These are phyloP conservation scores for Illadopsis cleaveri DNA, from an alignment of 2,113 vertebrate genomes.

Conservation along the genomic window DNA sequence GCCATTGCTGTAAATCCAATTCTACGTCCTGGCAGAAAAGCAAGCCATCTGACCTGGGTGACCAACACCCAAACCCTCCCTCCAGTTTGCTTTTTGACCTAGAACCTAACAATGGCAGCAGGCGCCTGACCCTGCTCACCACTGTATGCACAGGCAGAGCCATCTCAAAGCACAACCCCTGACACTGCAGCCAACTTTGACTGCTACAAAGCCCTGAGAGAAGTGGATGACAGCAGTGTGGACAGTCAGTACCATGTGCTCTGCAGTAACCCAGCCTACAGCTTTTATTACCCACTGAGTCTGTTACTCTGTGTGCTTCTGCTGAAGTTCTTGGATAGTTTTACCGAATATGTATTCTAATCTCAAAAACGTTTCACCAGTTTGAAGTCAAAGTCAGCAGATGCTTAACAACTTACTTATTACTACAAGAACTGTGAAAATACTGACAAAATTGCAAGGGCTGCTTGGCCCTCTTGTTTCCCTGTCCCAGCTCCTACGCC, in stretches of 20 bases:
- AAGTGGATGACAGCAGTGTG: rapidly evolving
- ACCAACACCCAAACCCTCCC: neutral
- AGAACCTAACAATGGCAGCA: neutral
- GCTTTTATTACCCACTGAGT: neutral
- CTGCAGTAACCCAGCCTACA: neutral
- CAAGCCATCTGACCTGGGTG: neutral
- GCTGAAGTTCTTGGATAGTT: neutral
- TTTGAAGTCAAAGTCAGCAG: neutral
- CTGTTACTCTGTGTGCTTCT: neutral
- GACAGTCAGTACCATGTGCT: rapidly evolving
- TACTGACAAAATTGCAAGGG: neutral
- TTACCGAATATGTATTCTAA: neutral
- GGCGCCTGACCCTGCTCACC: neutral
- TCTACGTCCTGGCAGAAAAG: neutral
- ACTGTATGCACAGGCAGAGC: neutral
- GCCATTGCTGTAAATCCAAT: neutral
- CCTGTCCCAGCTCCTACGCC: rapidly evolving
- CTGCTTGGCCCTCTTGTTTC: neutral
- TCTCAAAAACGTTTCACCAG: neutral
- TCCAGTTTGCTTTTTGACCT: neutral
- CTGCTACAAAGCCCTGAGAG: neutral
- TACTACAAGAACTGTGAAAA: neutral
- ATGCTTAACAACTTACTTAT: neutral
- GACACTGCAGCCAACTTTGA: rapidly evolving
- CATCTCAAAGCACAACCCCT: neutral